These are phyloP conservation scores for Aphodius granarius DNA, from an alignment of 2,888 invertebrate species.

Conservation along the genomic window DNA sequence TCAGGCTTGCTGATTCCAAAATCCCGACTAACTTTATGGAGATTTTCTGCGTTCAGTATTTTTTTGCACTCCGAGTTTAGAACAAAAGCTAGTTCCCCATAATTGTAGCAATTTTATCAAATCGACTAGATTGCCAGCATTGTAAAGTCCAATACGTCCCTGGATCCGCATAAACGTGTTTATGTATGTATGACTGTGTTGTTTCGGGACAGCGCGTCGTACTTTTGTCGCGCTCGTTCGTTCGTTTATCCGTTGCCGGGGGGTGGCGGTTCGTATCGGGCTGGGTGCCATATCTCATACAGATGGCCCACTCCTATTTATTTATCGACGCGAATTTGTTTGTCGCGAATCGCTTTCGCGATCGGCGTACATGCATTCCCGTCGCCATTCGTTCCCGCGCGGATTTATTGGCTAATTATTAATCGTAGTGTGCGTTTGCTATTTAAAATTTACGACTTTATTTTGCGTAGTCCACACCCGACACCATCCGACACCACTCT, in stretches of 20 bases:
- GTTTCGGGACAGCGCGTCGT: constrained; percentile 16
- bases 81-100: not conserved
- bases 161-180: constrained; percentile 9
- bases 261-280: not conserved
- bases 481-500: constrained; percentile 7
- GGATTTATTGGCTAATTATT: constrained; percentile 54
- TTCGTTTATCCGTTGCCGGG: not conserved
- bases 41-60: too few species aligned
- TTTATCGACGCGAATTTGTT: constrained; percentile 47
- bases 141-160: constrained; percentile 1
- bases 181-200: constrained; percentile 13
- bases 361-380: constrained; percentile 54
- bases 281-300: constrained; percentile 30
- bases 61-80: too few species aligned
- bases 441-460: constrained; percentile 46
- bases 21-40: too few species aligned
- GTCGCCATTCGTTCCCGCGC: constrained; percentile 53
- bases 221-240: constrained; percentile 26
- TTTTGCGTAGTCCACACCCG: constrained; percentile 23
- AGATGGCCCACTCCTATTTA: constrained; percentile 39
- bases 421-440: constrained; percentile 48
- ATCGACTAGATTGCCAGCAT: not conserved
- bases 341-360: constrained; percentile 54
- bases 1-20: too few species aligned
- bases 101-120: not conserved